phyloP scores from a whole-genome alignment of 2,113 vertebrate genomes.

The Urocitellus parryii region DNA sequence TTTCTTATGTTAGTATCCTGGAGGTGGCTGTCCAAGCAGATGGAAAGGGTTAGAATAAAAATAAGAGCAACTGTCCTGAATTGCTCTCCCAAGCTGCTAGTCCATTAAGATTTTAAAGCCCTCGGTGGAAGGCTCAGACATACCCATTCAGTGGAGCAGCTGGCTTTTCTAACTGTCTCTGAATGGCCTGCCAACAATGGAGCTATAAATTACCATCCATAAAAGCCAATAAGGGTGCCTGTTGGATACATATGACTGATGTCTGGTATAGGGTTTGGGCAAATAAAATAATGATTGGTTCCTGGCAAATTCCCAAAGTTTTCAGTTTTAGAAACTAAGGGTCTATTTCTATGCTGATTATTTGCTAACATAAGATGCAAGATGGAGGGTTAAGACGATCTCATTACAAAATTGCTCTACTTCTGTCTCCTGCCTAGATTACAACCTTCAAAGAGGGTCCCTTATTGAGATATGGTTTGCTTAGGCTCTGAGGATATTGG shows the following conservation, averaged over 20 bases:
- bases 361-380: not conserved
- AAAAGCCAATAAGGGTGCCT: constrained; percentile 44
- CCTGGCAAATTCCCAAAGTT: constrained; percentile 16
- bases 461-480: not conserved
- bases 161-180: constrained; percentile 17
- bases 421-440: not conserved
- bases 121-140: not conserved
- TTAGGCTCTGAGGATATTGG: not conserved
- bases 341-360: not conserved
- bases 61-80: not conserved
- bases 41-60: not conserved
- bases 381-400: not conserved
- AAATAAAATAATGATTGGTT: constrained; percentile 56
- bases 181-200: not conserved
- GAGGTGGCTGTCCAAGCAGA: not conserved
- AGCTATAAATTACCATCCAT: constrained; percentile 54
- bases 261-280: not conserved
- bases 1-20: not conserved
- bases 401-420: not conserved
- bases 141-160: not conserved
- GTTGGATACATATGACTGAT: constrained; percentile 1
- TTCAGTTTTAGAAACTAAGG: not conserved
- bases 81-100: not conserved
- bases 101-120: not conserved
- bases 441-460: not conserved